Evolutionary conservation across 2,888 invertebrate genomes (phyloP).

Genomic region (Frankliniella intonsa): DNA sequence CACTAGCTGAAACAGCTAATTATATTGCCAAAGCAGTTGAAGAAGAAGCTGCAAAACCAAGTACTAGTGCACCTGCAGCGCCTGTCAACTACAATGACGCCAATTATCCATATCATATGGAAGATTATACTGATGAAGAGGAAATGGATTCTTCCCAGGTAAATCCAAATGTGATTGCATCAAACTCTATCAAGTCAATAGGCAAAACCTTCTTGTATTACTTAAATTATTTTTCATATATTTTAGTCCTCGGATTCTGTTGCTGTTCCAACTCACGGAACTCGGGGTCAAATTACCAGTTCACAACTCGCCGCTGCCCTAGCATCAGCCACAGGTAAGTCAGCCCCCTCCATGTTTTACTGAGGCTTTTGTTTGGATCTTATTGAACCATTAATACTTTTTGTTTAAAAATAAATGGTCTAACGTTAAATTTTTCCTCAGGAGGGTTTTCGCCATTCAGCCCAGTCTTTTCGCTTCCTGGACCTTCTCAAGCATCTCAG

Average conservation of each 20-base stretch:
- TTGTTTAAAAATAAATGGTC: neutral
- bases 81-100: constrained; percentile 41
- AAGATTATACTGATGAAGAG: constrained; percentile 54
- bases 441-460: neutral
- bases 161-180: constrained; percentile 11
- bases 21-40: constrained; percentile 59
- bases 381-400: neutral
- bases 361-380: neutral
- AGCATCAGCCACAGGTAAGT: constrained; percentile 52
- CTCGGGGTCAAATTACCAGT: constrained; percentile 56
- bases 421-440: neutral
- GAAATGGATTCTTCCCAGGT: constrained; percentile 51
- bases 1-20: constrained; percentile 63
- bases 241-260: constrained; percentile 47
- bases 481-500: neutral
- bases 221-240: neutral
- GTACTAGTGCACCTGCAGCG: constrained; percentile 35
- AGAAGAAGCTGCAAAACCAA: constrained; percentile 44
- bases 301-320: constrained; percentile 71
- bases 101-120: constrained; percentile 52
- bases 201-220: neutral
- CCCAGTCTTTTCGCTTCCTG: constrained; percentile 31
- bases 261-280: constrained; percentile 41
- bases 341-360: no score
- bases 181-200: neutral